Evolutionary conservation across 2,888 invertebrate species (phyloP).

Genomic region (Drosophila fulvimacula): DNA sequence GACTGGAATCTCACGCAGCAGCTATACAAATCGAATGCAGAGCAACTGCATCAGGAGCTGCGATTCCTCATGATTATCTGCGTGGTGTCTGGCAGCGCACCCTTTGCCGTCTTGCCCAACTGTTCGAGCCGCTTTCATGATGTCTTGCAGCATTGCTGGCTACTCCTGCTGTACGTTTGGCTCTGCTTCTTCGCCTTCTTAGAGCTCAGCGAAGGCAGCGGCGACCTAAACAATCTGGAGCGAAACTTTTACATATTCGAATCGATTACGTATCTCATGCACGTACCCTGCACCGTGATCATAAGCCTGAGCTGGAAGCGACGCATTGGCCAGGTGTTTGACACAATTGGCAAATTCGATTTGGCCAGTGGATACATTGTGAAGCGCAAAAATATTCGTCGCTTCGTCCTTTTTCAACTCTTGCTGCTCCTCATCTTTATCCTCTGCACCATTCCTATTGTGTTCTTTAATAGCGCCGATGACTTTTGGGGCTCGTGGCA

Average conservation of each 20-base stretch:
- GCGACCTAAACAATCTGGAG: conserved; percentile 31
- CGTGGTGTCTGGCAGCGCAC: conserved; percentile 47
- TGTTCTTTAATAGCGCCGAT: conserved; percentile 8
- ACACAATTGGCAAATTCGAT: conserved; percentile 43
- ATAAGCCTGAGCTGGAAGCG: conserved; percentile 40
- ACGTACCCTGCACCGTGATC: conserved; percentile 43
- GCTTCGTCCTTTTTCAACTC: conserved; percentile 39
- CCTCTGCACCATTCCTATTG: conserved; percentile 17
- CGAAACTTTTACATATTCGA: conserved; percentile 52
- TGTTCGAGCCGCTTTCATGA: conserved; percentile 1
- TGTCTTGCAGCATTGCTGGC: conserved; percentile 52
- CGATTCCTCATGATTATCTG: conserved; percentile 44
- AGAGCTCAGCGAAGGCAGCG: conserved; percentile 26
- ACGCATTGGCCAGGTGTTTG: conserved; percentile 21
- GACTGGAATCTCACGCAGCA: conserved; percentile 42
- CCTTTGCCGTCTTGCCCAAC: conserved; percentile 42
- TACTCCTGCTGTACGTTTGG: conserved; percentile 35
- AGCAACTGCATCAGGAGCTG: conserved; percentile 34
- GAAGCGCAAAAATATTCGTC: conserved; percentile 8
- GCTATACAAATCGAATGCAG: conserved; percentile 18
- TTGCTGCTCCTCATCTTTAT: conserved; percentile 28
- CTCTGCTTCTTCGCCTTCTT: conserved; percentile 35
- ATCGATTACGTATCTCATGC: conserved; percentile 49
- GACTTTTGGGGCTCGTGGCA: background rate
- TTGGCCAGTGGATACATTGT: conserved; percentile 37